Evolutionary conservation across 2,113 vertebrate species (phyloP), one percentile per base, ranked within the genome.

Genomic region (Peromyscus leucopus): DNA sequence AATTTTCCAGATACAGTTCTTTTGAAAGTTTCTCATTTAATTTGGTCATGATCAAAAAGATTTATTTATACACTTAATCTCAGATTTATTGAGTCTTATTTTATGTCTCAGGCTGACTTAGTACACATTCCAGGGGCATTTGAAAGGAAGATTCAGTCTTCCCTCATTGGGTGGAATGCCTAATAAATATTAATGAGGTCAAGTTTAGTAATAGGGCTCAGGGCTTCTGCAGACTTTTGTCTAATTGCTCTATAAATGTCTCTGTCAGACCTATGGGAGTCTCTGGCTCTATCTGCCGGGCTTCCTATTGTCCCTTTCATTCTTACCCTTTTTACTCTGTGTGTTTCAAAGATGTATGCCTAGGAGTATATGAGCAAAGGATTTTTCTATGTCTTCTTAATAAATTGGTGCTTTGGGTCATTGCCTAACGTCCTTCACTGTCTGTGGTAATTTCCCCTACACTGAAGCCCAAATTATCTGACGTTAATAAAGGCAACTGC

Each of bases 181-280:
- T 88, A 59, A 90, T 74, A 85, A 89, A 90, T 79, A 89, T 79
- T 65, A 72, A 90, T 90, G 74, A 93, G 17, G 22, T 86, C 24
- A 57, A 67, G 65, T 90, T 85, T 71, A 63, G 55, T 85, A 75
- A 74, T 22, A 46, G 33, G 67, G 51, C n/a, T 87, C 36, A 75
- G 28, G 28, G 86, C 26, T 42, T 65, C 26, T 69, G 11, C 7
- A 89, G 63, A 28, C 10, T 86, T 72, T 78, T 51, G 42, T 42
- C 61, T 85, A 89, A 79, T 74, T 57, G 1, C 61, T 80, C 59
- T 59, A 72, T n/a, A 84, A 48, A 80, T 59, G 33, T 95, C 63
- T 71, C 33, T 71, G 33, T 42, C 26, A 95, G 33, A 31, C n/a
- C 8, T 16, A 51, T 5, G 17, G 31, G 42, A 36, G 13, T 84